These are phyloP conservation scores for Leptinotarsa peninsularis DNA, from an alignment of 2,888 invertebrate genomes.

Conservation along the genomic window DNA sequence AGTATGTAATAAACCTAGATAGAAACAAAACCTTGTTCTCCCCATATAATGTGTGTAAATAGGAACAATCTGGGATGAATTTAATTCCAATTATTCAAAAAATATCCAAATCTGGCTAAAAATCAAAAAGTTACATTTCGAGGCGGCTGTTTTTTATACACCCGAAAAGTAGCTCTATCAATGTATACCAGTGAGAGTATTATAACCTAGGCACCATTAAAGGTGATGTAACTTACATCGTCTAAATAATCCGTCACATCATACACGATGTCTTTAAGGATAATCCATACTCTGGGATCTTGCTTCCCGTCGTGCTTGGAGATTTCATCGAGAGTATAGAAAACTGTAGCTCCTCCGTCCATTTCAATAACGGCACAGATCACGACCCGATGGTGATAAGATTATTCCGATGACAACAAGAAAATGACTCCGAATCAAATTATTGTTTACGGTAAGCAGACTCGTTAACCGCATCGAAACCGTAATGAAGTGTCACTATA, in stretches of 20 bases:
- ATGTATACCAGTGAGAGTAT: too few species aligned
- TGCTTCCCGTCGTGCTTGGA: slow-evolving; percentile 71
- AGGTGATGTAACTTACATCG: slow-evolving; percentile 66
- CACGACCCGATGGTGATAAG: not conserved
- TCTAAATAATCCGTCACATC: slow-evolving; percentile 75
- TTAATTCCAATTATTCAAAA: too few species aligned
- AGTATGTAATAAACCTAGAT: too few species aligned
- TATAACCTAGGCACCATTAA: too few species aligned
- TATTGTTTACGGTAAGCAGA: slow-evolving; percentile 7
- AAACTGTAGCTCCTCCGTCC: slow-evolving; percentile 36
- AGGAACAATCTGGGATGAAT: too few species aligned
- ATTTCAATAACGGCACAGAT: slow-evolving; percentile 5
- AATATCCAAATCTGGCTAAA: too few species aligned
- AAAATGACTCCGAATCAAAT: slow-evolving; percentile 5
- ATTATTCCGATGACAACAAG: not conserved
- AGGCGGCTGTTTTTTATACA: too few species aligned
- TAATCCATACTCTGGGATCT: slow-evolving; percentile 72
- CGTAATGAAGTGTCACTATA: slow-evolving; percentile 15
- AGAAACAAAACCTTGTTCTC: too few species aligned
- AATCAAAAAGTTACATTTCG: too few species aligned
- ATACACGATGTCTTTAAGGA: slow-evolving; percentile 75
- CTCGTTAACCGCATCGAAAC: slow-evolving; percentile 5
- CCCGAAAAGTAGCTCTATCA: too few species aligned
- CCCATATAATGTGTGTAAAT: too few species aligned
- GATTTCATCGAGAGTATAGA: slow-evolving; percentile 68